Evolutionary conservation across 2,797 vertebrate genomes (phyloP).

Genomic region (Sandelia bainsii): DNA sequence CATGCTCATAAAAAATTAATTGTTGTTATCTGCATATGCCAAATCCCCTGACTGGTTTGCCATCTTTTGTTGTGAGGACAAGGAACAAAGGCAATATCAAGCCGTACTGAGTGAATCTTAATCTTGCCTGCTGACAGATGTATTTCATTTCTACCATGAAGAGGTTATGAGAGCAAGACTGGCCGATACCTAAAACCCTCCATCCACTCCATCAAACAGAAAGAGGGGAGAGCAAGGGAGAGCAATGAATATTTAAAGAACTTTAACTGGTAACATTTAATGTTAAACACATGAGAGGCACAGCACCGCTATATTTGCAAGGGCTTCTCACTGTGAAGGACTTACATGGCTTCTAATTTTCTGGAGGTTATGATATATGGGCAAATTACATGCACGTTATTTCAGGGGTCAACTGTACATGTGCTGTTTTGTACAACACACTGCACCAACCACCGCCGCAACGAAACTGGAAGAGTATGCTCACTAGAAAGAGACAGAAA

Average conservation of each 20-base stretch:
- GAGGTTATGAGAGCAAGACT: conserved; percentile 61
- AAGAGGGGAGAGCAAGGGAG: conserved; percentile 41
- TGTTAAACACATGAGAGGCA: conserved; percentile 63
- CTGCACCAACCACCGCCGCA: conserved; percentile 4
- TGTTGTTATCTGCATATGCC: conserved; percentile 78
- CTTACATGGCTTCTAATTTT: conserved; percentile 58
- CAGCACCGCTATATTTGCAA: conserved; percentile 36
- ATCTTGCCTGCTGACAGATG: conserved; percentile 68
- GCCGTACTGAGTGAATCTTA: conserved; percentile 60
- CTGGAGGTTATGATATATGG: conserved; percentile 44
- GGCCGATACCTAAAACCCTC: conserved; percentile 53
- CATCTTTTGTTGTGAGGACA: conserved; percentile 66
- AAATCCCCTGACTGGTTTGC: conserved; percentile 77
- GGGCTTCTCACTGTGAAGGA: conserved; percentile 35
- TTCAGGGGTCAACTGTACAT: conserved; percentile 35
- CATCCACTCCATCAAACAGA: conserved; percentile 54
- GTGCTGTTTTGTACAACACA: conserved; percentile 33
- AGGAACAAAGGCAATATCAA: conserved; percentile 66
- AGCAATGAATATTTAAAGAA: conserved; percentile 76
- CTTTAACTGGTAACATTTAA: conserved; percentile 74
- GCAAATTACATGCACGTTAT: conserved; percentile 53
- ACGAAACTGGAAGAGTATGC: conserved; percentile 13
- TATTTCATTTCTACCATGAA: conserved; percentile 65
- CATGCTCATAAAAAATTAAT: conserved; percentile 81
- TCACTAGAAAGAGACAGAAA: conserved; percentile 70